Evolutionary conservation across 2,113 vertebrate species (phyloP).

Genomic region (Clarias magur): DNA sequence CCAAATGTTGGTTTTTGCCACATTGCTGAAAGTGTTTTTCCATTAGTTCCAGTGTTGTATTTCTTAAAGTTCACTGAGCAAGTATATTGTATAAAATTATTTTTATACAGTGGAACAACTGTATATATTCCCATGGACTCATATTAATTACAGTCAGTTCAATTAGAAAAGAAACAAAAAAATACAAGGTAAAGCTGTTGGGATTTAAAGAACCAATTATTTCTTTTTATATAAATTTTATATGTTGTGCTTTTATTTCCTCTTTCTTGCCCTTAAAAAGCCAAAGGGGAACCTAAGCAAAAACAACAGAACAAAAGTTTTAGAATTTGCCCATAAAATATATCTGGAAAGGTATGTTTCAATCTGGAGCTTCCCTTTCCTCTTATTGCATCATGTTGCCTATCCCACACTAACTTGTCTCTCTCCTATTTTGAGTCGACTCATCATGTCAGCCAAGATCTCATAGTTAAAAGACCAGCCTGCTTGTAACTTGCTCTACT

Average conservation of each 20-base stretch:
- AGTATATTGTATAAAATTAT: slow-evolving; percentile 65
- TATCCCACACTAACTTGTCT: slow-evolving; percentile 43
- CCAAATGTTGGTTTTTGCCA: slow-evolving; percentile 61
- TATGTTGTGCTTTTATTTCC: slow-evolving; percentile 49
- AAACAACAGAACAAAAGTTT: not conserved
- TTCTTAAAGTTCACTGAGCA: slow-evolving; percentile 64
- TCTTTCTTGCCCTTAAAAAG: not conserved
- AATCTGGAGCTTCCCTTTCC: slow-evolving; percentile 1
- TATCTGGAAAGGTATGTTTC: not conserved
- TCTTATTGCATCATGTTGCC: slow-evolving; percentile 51
- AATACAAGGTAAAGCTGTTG: slow-evolving; percentile 45
- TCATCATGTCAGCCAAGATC: slow-evolving; percentile 53
- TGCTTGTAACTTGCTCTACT: slow-evolving; percentile 57
- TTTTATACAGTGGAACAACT: slow-evolving; percentile 68
- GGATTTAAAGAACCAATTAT: slow-evolving; percentile 44
- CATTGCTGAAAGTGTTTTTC: slow-evolving; percentile 61
- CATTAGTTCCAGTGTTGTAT: slow-evolving; percentile 60
- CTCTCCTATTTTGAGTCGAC: slow-evolving; percentile 58
- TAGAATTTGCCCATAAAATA: slow-evolving; percentile 44
- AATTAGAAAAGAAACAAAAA: slow-evolving; percentile 50
- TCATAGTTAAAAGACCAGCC: slow-evolving; percentile 44
- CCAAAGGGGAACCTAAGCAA: not conserved
- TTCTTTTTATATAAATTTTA: slow-evolving; percentile 58
- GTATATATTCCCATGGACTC: slow-evolving; percentile 63
- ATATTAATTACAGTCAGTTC: slow-evolving; percentile 66